Base-by-base conservation (phyloP, 2,797 vertebrate genomes). In the Cryptoblepharus egeriae region DNA sequence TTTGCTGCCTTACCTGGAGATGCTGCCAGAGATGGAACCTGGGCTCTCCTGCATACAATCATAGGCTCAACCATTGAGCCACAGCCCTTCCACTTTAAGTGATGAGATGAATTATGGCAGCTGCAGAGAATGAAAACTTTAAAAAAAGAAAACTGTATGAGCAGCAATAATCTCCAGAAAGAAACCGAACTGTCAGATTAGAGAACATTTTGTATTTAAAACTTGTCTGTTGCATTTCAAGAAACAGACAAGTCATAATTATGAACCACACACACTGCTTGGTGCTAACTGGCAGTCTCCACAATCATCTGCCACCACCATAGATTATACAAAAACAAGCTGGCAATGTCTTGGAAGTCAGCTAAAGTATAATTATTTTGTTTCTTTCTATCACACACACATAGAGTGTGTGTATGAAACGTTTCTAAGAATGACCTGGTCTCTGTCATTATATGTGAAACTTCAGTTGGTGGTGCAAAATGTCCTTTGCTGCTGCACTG, bases 251-350 rank as follows among this genome's bases (percentile, higher is more conserved):
- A 67, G 28, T 39, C 32, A 2, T 58, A 81, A 6, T 63, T 45
- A 35, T 79, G 64, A 7, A 4, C 16, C 8, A 16, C 64, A 35
- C 24, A 28, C 42, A 39, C 16, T 1, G 11, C 12, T 84, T 65
- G 65, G 68, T 63, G 80, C 77, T 86, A 81, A 3, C 26, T 26
- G 39, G 79, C 45, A 49, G 0, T 67, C 86, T 90, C 81, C 71
- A n/a, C 28, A 64, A 52, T 49, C 5, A 11, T 64, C 83, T 35
- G 82, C 30, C 80, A 28, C 84, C 26, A 7, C n/a, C 30, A 67
- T 30, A 32, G 30, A 79, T 72, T 35, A 55, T 77, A 4, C 78
- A 30, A 76, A 72, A 57, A 63, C 37, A 75, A 39, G 55, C 64
- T 55, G 57, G 35, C 55, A 75, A 64, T 24, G 28, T 77, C 63